phyloP scores from a whole-genome alignment of 2,113 vertebrate species.

The Melanostigma gelatinosum region DNA sequence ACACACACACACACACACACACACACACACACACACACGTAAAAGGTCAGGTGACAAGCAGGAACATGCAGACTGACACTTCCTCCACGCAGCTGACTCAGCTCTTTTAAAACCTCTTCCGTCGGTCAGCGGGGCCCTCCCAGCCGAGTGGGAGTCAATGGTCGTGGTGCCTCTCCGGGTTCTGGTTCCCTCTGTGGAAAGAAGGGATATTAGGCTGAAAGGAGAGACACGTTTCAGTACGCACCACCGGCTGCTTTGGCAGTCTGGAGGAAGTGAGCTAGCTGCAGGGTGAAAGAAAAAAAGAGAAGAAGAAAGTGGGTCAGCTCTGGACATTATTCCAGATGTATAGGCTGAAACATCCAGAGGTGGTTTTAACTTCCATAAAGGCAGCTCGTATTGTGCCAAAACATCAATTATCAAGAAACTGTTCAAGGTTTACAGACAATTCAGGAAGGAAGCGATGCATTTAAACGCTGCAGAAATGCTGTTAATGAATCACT shows the following conservation, averaged over 20 bases:
- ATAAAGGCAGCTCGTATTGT: background rate
- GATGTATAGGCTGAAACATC: slow-evolving; percentile 37
- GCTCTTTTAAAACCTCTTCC: background rate
- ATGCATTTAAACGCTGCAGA: background rate
- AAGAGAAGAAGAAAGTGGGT: slow-evolving; percentile 27
- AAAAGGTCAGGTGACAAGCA: slow-evolving; percentile 7
- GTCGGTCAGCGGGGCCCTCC: background rate
- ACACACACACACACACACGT: background rate
- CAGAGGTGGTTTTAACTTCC: background rate
- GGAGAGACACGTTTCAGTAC: slow-evolving; percentile 15
- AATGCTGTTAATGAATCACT: background rate
- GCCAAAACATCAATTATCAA: background rate
- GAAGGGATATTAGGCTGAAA: slow-evolving; percentile 33
- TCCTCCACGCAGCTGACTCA: background rate
- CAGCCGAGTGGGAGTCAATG: slow-evolving; percentile 16
- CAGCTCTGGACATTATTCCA: slow-evolving; percentile 39
- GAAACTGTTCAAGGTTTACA: background rate
- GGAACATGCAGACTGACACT: background rate
- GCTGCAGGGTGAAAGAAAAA: slow-evolving; percentile 11
- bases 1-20: slow-evolving; percentile 7
- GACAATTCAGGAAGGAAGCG: background rate
- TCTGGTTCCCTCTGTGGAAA: slow-evolving; percentile 10
- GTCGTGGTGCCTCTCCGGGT: background rate
- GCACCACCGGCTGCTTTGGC: slow-evolving; percentile 14
- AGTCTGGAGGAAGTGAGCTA: slow-evolving; percentile 16